Evolutionary conservation across 2,888 invertebrate species (phyloP), one percentile per base, ranked within the genome.

Genomic region (Cataglyphis albicans): DNA sequence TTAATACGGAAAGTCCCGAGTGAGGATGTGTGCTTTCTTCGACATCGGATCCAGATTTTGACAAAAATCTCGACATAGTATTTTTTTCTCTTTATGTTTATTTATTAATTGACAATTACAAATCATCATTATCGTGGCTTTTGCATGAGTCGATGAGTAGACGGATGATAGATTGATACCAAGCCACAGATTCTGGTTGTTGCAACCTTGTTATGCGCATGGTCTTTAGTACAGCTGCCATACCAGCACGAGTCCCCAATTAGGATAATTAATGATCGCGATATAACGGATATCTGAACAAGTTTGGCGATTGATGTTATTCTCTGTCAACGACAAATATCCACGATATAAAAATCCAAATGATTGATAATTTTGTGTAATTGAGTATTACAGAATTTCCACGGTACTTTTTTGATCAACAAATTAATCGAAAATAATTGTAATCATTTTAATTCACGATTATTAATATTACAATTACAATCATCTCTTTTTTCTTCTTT

Each of bases 191-290:
- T 70, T 80, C 72, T 3, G 44, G 18, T 70, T 78, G 57, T 44
- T 80, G 25, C 59, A 72, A 59, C 41, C 59, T 72, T 80, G 78
- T 59, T 80, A 25, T 18, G 59, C 12, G 32, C 68, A n/a, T 52
- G 68, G 41, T 68, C 76, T 80, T 59, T 35, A 59, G 12, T 80
- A 59, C 72, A 80, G 44, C 44, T 70, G 44, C 44, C 59, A 72
- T 70, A 32, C 12, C 35, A 41, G 70, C 25, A 80, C 44, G 44
- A 21, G 59, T 59, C 57, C 57, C 78, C 78, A 80, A 80, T 80
- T 80, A 80, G 38, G 72, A 80, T 80, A 80, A 80, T 80, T 80
- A 78, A 78, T 78, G 78, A 80, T 70, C 59, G 44, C 72, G 44
- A 59, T 80, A 44, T 80, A 72, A 72, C 72, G 25, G 59, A 41